Conservation (phyloP, 1,140 invertebrate genomes). For the Pseudoatta argentina region DNA sequence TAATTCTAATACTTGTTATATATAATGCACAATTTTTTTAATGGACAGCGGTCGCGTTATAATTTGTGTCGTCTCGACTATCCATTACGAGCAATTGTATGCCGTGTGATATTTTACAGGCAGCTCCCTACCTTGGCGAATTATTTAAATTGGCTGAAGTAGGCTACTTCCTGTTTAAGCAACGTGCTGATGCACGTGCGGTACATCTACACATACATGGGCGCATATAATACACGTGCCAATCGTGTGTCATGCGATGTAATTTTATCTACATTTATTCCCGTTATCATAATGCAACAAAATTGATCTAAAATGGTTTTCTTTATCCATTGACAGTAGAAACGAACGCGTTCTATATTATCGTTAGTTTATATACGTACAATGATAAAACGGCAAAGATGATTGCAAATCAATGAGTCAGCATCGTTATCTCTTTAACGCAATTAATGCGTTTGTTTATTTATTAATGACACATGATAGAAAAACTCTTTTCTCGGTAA, state of each 20-base stretch:
- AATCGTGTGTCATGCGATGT: background rate
- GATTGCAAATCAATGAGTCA: background rate
- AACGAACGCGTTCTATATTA: background rate
- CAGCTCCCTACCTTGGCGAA: background rate
- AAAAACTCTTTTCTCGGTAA: background rate
- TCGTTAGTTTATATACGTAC: background rate
- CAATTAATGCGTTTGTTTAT: background rate
- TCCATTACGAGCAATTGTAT: slow-evolving; percentile 2
- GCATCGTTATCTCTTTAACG: background rate
- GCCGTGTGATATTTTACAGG: background rate
- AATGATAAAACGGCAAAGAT: background rate
- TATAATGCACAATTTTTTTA: slow-evolving; percentile 7
- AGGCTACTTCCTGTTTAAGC: slow-evolving; percentile 60
- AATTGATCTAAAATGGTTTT: background rate
- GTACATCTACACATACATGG: background rate
- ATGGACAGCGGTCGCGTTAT: background rate
- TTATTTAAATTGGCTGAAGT: slow-evolving; percentile 68
- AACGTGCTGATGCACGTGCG: background rate
- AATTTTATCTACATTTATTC: slow-evolving; percentile 34
- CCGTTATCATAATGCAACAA: background rate
- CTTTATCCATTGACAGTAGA: background rate
- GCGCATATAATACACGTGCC: background rate
- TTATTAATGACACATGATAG: background rate
- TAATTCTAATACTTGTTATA: slow-evolving; percentile 9
- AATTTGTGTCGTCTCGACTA: background rate